Evolutionary conservation across 2,113 vertebrate genomes (phyloP).

Genomic region (Protobothrops mucrosquamatus): DNA sequence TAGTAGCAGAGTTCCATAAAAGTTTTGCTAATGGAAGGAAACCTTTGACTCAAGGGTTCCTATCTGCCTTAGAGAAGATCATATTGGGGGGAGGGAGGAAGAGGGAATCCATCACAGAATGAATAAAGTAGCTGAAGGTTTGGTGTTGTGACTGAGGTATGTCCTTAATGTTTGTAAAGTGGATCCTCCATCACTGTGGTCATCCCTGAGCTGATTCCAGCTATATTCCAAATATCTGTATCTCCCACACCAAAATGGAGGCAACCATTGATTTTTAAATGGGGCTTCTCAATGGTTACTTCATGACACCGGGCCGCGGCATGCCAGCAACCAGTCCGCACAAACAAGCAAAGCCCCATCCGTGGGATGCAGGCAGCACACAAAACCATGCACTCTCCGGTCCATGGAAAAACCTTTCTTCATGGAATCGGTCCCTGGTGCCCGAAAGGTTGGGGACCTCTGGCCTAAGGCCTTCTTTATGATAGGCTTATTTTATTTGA

Average conservation of each 20-base stretch:
- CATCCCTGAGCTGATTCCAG: not conserved
- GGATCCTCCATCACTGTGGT: not conserved
- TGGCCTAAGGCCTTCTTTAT: not conserved
- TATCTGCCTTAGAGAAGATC: constrained; percentile 38
- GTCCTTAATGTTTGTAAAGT: not conserved
- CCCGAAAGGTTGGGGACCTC: too few species aligned
- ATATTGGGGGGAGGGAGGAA: constrained; percentile 24
- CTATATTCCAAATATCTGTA: not conserved
- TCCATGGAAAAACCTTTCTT: too few species aligned
- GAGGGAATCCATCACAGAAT: constrained; percentile 46
- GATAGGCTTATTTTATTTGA: not conserved
- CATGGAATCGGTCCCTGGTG: too few species aligned
- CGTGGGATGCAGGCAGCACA: too few species aligned
- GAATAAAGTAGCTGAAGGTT: constrained; percentile 14
- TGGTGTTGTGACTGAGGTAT: not conserved
- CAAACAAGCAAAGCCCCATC: too few species aligned
- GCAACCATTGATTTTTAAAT: not conserved
- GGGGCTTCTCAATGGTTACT: not conserved
- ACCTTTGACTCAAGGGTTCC: constrained; percentile 57
- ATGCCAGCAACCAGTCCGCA: too few species aligned
- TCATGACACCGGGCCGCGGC: too few species aligned
- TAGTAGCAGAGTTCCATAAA: constrained; percentile 59
- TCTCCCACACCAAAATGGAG: not conserved
- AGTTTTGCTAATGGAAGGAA: constrained; percentile 64
- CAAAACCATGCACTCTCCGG: too few species aligned